Evolutionary conservation across 2,797 vertebrate species (phyloP), one percentile per base, ranked within the genome.

Genomic region (Poecilia picta): DNA sequence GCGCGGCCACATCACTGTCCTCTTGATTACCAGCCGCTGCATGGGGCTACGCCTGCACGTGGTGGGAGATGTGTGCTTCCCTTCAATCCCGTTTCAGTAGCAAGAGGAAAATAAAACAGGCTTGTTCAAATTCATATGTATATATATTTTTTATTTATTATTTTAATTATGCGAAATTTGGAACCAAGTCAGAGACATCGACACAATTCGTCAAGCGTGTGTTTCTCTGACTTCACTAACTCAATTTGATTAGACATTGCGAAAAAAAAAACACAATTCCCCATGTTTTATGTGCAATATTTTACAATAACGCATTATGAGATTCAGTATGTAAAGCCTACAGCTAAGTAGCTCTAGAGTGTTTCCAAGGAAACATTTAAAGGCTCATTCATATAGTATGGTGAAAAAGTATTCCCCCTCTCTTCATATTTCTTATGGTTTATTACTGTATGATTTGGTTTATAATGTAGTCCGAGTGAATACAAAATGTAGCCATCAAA

Each of bases 1-100:
- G 47, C 74, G 80, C 59, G 73, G 83, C 47, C 85, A 80, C 79
- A n/a, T 91, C 86, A 84, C 87, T 90, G 91, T 92, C 85, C 81
- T 80, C 81, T 81, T 85, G 59, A 86, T 81, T 82, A 86, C 80
- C 72, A 20, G 31, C 39, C 55, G 72, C 74, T 20, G 70, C 23
- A 15, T n/a, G n/a, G 41, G 66, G 13, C 1, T 53, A 43, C 1
- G 0, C 47, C 41, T 74, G 73, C 72, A 51, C 70, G 36, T 39
- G n/a, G 16, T 47, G 49, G n/a, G 59, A 12, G 20, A 18, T 47
- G 20, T 66, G 74, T 75, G 77, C 75, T 72, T 55, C 36, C 62
- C 81, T 41, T 74, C 53, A 4, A 23, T 55, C 12, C 10, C 3
- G 5, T 70, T 70, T 7, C 25, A 43, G 25, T n/a, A 43, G 39